Conservation (phyloP, 1,140 invertebrate species). For the Vanessa atalanta region DNA sequence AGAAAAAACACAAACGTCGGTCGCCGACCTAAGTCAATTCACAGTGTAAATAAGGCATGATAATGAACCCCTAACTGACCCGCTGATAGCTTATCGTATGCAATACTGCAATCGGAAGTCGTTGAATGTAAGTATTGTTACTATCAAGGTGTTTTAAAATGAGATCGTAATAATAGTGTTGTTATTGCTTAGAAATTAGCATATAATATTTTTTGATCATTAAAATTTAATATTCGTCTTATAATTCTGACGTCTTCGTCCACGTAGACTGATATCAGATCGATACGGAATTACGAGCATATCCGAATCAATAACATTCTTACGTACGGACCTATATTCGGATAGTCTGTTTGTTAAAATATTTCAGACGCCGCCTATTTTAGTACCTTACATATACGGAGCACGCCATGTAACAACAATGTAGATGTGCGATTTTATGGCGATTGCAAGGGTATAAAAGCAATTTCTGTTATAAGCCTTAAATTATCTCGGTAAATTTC, state of each 20-base stretch:
- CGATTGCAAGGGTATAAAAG: not conserved
- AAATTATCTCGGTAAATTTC: conserved; percentile 4
- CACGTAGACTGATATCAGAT: too few relatives aligned
- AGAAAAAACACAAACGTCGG: conserved; percentile 27
- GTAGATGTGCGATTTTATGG: conserved; percentile 2
- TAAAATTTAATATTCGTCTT: not conserved
- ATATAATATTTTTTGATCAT: not conserved
- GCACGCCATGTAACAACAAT: conserved; percentile 2
- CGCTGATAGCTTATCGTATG: conserved; percentile 50
- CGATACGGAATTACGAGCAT: too few relatives aligned
- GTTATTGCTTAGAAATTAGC: not conserved
- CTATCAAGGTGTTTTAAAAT: conserved; percentile 10
- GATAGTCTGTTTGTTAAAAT: conserved; percentile 5
- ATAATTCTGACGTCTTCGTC: too few relatives aligned
- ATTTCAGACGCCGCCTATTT: not conserved
- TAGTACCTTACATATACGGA: not conserved
- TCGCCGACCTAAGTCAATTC: conserved; percentile 47
- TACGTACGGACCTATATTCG: not conserved
- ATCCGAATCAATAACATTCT: not conserved
- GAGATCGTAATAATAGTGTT: conserved; percentile 5
- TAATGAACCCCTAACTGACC: conserved; percentile 55
- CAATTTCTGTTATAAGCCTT: conserved; percentile 1
- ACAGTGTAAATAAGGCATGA: conserved; percentile 45
- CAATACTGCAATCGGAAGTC: conserved; percentile 46
- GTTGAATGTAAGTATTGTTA: conserved; percentile 16